Base-by-base conservation (phyloP, 1,140 invertebrate species). In the Leguminivora glycinivorella region DNA sequence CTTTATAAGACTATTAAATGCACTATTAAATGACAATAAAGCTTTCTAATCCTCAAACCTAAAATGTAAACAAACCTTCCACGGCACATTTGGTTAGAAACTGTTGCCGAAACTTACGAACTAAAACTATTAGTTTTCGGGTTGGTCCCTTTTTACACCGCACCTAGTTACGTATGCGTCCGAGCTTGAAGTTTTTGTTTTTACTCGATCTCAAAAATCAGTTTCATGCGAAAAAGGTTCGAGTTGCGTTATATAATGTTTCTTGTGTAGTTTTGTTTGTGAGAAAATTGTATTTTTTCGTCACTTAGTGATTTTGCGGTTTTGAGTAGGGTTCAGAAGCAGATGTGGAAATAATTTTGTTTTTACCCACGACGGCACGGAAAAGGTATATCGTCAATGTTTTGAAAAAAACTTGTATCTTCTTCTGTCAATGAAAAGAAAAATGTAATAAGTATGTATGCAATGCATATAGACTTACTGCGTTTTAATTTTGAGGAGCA, bases 211-310 rank as follows among this genome's bases (percentile, higher is more conserved):
- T 19, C 2, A 26, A 17, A 29, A 63, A 63, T 63, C 58, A 63
- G 58, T 63, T 63, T 29, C 14, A 63, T 63, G 58, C 58, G 58
- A 63, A 63, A 63, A 63, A 63, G 58, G 58, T 34, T 63, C 14
- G 12, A 14, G 29, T 34, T 63, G 12, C 19, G 26, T 31, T 17
- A 34, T 17, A 34, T 31, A 63, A 63, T 31, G 58, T 63, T 31
- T 31, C 25, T 52, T 52, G 47, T 52, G 10, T 22, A 22, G 1
- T 43, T 43, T 52, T 52, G 47, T 52, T 52, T 52, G 22, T 52
- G 47, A 22, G 17, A 52, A 52, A 52, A 52, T 52, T 22, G 47
- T 22, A 1, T 9, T 52, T 52, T 52, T 52, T 52, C 12, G 47
- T 22, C 17, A 9, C 19, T 52, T 52, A 52, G 47, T 22, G 47